Evolutionary conservation across 1,140 invertebrate species (phyloP).

Genomic region (Centruroides sculpturatus): DNA sequence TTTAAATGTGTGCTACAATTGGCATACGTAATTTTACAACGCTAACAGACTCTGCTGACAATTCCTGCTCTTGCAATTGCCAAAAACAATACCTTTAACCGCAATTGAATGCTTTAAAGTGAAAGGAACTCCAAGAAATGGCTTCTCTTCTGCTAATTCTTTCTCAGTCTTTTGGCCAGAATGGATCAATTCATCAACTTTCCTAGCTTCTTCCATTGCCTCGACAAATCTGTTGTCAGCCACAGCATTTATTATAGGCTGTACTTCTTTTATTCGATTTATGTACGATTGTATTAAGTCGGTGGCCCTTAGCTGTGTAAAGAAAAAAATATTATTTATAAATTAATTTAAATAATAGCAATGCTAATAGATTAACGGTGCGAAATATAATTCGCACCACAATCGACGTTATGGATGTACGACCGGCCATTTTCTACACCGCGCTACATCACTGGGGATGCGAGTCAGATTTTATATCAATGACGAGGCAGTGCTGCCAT

Average conservation of each 20-base stretch:
- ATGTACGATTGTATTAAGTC: conserved; percentile 24
- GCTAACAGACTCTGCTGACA: too few species aligned
- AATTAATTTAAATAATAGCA: neutral
- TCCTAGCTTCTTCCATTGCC: conserved; percentile 22
- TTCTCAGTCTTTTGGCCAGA: conserved; percentile 15
- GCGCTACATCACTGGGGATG: too few species aligned
- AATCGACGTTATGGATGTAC: neutral
- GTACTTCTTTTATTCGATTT: conserved; percentile 21
- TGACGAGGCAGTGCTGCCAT: too few species aligned
- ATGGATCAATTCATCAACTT: conserved; percentile 21
- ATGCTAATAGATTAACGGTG: neutral
- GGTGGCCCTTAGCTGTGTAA: conserved; percentile 12
- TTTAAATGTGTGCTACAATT: too few species aligned
- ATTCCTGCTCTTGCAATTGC: too few species aligned
- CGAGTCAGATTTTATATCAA: too few species aligned
- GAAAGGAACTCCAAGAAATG: conserved; percentile 21
- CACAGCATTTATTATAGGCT: conserved; percentile 25
- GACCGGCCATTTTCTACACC: too few species aligned
- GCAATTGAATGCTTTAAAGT: conserved; percentile 20
- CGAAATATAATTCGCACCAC: neutral
- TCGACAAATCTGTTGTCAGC: conserved; percentile 21
- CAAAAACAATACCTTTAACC: conserved; percentile 14
- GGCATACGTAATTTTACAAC: too few species aligned
- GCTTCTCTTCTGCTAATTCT: conserved; percentile 12
- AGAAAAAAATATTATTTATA: neutral